Evolutionary conservation across 2,797 vertebrate genomes (phyloP), one percentile per base, ranked within the genome.

Genomic region (Uromys caudimaculatus): DNA sequence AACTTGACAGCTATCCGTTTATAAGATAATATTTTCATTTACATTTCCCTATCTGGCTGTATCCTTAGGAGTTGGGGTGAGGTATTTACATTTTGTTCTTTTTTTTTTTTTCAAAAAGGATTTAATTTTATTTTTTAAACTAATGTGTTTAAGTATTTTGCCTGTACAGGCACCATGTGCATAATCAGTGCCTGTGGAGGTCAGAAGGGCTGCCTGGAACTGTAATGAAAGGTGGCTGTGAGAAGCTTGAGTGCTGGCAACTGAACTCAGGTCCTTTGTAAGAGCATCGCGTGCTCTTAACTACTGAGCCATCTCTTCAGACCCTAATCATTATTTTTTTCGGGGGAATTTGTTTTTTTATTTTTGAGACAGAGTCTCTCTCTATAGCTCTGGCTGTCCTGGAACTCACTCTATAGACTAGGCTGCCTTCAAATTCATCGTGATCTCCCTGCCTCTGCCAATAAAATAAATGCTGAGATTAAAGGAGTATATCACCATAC

Each of bases 11-110:
- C 32, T 88, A 54, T 41, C 29, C 13, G 56, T 82, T 71, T 93
- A 89, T 69, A 79, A 83, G 54, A 83, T 92, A 38, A 41, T 44
- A 56, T n/a, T 93, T 89, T 89, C 56, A 79, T 90, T 93, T 58
- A 60, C 16, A 94, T 97, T 67, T 93, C 41, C 24, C 56, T 19
- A 78, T 90, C 54, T 93, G 86, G 19, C 76, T 94, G 3, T 93
- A 84, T 93, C 88, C 21, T 52, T 11, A 60, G 35, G 35, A 60
- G 32, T 23, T 69, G 44, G 73, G 35, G 52, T 27, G 21, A 69
- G 47, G 29, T 71, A 32, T 17, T 29, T 64, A 21, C 81, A 86
- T 32, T 32, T n/a, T 44, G 78, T 73, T 50, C 60, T 67, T 23
- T 58, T 52, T 69, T 1, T 91, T 64, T 79, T 88, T 23, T 76